phyloP scores from a whole-genome alignment of 2,797 vertebrate genomes.

The Taenioides sp. region DNA sequence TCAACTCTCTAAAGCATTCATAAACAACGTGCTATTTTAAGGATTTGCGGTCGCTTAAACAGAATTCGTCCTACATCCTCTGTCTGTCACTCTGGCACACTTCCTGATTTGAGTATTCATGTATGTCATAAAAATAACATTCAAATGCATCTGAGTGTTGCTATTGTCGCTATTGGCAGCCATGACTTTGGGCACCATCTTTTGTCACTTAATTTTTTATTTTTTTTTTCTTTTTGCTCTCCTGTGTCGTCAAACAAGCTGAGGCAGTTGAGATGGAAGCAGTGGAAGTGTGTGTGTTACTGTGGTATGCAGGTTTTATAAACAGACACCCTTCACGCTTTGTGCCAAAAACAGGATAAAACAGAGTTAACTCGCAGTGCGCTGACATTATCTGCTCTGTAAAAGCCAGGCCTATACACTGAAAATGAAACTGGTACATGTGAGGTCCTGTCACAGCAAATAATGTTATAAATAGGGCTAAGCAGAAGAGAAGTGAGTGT shows the following conservation, averaged over 20 bases:
- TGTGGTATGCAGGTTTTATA: slow-evolving; percentile 38
- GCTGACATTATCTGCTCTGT: slow-evolving; percentile 71
- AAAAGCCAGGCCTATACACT: slow-evolving; percentile 71
- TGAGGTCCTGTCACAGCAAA: slow-evolving; percentile 68
- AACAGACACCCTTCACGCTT: slow-evolving; percentile 68
- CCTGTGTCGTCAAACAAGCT: slow-evolving; percentile 48
- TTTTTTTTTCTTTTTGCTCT: slow-evolving; percentile 20
- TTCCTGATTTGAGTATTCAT: slow-evolving; percentile 64
- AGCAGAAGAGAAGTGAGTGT: slow-evolving; percentile 24
- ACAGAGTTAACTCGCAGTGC: slow-evolving; percentile 58
- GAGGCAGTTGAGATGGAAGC: slow-evolving; percentile 38
- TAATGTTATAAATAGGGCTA: slow-evolving; percentile 35
- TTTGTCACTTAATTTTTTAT: slow-evolving; percentile 51
- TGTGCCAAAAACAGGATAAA: slow-evolving; percentile 65
- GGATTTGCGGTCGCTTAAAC: slow-evolving; percentile 39
- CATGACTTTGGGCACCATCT: slow-evolving; percentile 37
- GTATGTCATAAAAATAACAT: slow-evolving; percentile 38
- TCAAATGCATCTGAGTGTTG: slow-evolving; percentile 32
- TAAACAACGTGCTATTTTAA: slow-evolving; percentile 34
- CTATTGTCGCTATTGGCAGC: slow-evolving; percentile 44
- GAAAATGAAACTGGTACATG: slow-evolving; percentile 62
- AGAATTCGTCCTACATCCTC: slow-evolving; percentile 55
- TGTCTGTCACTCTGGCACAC: slow-evolving; percentile 64
- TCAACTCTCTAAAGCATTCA: slow-evolving; percentile 34
- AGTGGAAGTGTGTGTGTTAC: slow-evolving; percentile 10